Base-by-base conservation (phyloP, 1,140 invertebrate species). In the Cepaea nemoralis region DNA sequence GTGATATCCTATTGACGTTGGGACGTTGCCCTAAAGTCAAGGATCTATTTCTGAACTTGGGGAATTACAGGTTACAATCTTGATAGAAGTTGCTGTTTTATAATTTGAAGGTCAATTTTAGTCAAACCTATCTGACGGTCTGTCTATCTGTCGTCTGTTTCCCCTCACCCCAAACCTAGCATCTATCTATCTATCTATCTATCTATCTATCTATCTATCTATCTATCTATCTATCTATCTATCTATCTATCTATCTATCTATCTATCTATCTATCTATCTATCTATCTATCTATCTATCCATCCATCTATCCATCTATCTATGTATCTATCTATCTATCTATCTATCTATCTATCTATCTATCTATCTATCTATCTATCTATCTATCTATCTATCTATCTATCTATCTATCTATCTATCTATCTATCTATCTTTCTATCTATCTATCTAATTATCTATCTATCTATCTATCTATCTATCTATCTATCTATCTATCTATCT, bases 231-330 rank as follows among this genome's bases (percentile, higher is more conserved):
- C 63, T 66, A 66, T 66, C 63, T 66, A 66, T 66, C 63, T 66
- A 66, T 66, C 63, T 66, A 66, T 66, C 63, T 66, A 66, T 66
- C 63, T 66, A 66, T 48, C 45, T 48, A 48, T 48, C 45, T 48
- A 48, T 48, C 45, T 48, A 48, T 48, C 63, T 66, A 66, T 66
- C 63, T 66, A 66, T 66, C 63, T 66, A 66, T 66, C 63, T 66
- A 66, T 66, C 63, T 66, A 66, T 66, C 63, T 66, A 66, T 66
- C n/a, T n/a, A n/a, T n/a, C n/a, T n/a, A n/a, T n/a, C n/a, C n/a
- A n/a, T n/a, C n/a, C n/a, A n/a, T n/a, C n/a, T n/a, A n/a, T n/a
- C n/a, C n/a, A n/a, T n/a, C n/a, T n/a, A n/a, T n/a, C n/a, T n/a
- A n/a, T n/a, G 12, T 66, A 66, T 66, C 63, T 66, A 66, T 66